Conservation (phyloP, 2,113 vertebrate genomes). For the Tylochromis polylepis region DNA sequence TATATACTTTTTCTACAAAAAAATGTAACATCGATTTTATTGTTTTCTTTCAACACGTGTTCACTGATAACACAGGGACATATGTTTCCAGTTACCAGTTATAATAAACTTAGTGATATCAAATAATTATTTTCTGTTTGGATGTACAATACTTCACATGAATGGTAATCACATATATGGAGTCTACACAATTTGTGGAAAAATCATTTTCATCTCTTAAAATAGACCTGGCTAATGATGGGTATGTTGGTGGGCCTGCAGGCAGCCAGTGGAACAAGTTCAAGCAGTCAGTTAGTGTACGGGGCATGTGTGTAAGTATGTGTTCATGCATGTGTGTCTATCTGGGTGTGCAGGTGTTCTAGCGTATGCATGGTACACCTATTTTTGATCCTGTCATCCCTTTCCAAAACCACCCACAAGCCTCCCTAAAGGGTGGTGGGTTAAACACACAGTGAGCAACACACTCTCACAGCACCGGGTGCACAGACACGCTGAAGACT, state of each 20-base stretch:
- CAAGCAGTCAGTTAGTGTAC: conserved; percentile 12
- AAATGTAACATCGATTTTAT: neutral
- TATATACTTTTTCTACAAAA: neutral
- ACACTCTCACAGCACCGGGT: neutral
- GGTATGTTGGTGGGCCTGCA: conserved; percentile 31
- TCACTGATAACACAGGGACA: neutral
- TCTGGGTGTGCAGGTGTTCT: conserved; percentile 32
- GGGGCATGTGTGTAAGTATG: neutral
- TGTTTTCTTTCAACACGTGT: fast-evolving
- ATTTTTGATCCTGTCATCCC: conserved; percentile 50
- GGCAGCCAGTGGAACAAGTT: conserved; percentile 38
- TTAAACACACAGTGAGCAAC: conserved; percentile 38
- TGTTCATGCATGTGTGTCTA: conserved; percentile 21
- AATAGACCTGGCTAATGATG: conserved; percentile 54
- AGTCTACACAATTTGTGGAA: neutral
- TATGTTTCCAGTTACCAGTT: neutral
- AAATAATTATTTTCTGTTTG: neutral
- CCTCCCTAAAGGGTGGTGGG: conserved; percentile 14
- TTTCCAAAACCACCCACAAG: conserved; percentile 41
- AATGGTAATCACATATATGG: neutral
- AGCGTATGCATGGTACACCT: neutral
- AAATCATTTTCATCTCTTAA: conserved; percentile 3
- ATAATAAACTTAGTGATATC: neutral
- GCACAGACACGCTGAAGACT: neutral
- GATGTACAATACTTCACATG: neutral